phyloP scores from a whole-genome alignment of 2,888 invertebrate genomes.

The Frankliniella intonsa region DNA sequence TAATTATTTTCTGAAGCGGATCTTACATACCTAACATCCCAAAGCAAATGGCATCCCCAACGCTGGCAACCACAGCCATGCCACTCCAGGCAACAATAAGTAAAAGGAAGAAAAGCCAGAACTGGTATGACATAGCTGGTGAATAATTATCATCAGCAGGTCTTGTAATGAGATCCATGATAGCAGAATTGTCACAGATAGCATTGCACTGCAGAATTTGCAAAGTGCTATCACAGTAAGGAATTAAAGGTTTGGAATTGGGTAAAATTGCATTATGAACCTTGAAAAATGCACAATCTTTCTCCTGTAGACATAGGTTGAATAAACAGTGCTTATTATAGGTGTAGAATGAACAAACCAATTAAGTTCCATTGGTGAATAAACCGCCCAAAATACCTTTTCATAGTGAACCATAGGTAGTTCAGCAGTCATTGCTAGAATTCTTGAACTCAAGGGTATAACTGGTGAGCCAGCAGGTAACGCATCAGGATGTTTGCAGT shows the following conservation, averaged over 20 bases:
- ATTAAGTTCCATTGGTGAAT: not conserved
- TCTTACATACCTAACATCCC: slow-evolving; percentile 63
- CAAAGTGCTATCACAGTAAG: slow-evolving; percentile 44
- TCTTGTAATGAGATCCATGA: slow-evolving; percentile 51
- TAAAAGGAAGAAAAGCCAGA: slow-evolving; percentile 72
- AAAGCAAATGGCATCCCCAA: slow-evolving; percentile 87
- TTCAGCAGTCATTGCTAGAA: not conserved
- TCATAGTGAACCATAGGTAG: not conserved
- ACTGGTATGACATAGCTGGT: slow-evolving; percentile 50
- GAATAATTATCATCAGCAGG: slow-evolving; percentile 39
- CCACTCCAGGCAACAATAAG: slow-evolving; percentile 77
- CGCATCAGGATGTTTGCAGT: too few relatives aligned
- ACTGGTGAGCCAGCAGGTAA: not conserved
- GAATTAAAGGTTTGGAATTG: slow-evolving; percentile 43
- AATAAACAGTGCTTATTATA: too few relatives aligned
- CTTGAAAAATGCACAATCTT: slow-evolving; percentile 39
- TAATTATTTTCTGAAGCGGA: not conserved
- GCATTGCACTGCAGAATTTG: slow-evolving; percentile 50
- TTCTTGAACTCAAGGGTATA: not conserved
- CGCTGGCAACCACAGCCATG: slow-evolving; percentile 79
- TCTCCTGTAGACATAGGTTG: slow-evolving; percentile 34
- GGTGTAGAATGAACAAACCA: too few relatives aligned
- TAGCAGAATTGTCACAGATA: slow-evolving; percentile 47
- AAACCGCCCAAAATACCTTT: not conserved
- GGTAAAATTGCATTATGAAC: slow-evolving; percentile 48